Evolutionary conservation across 2,113 vertebrate species (phyloP), one percentile per base, ranked within the genome.

Genomic region (Progne subis): DNA sequence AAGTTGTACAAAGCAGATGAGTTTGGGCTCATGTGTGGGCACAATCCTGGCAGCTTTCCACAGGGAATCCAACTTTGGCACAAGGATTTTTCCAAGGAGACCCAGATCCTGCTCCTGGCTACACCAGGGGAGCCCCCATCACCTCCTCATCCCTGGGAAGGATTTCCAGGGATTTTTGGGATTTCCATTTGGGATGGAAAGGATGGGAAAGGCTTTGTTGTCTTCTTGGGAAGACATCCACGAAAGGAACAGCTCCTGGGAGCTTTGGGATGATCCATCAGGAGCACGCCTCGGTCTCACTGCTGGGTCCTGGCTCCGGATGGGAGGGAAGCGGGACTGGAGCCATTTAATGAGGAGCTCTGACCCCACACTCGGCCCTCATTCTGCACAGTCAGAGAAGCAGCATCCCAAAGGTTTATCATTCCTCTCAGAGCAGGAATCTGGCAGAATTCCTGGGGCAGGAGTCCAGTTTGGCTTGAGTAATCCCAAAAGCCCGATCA

Each of bases 381-480:
- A 44, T 68, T 70, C n/a, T 95, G 93, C 93, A 67, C 16, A 86
- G 78, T 80, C 89, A 94, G 78, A 91, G 72, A 5, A 94, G 90
- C 92, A 96, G 79, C 91, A 92, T 93, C 95, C 84, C 85, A 70
- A 87, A 91, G 79, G 87, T 80, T 96, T 46, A 57, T 87, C 94
- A 43, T 87, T 91, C 94, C 94, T 94, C 61, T 44, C 67, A 37
- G 82, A 96, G 78, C 85, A 80, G 85, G 77, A 85, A 93, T 50
- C 85, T 96, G 95, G 95, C 43, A 0, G 32, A 53, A 24, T 86
- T 95, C 91, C 93, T 76, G 49, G 70, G 84, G 87, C 94, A 77
- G 63, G 50, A 94, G 43, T 82, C 94, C 85, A 87, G 84, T 61
- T 87, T 84, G 95, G 84, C 84, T 97, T 57, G 89, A 91, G 78